Evolutionary conservation across 1,140 invertebrate species (phyloP).

Genomic region (Pollicipes pollicipes): DNA sequence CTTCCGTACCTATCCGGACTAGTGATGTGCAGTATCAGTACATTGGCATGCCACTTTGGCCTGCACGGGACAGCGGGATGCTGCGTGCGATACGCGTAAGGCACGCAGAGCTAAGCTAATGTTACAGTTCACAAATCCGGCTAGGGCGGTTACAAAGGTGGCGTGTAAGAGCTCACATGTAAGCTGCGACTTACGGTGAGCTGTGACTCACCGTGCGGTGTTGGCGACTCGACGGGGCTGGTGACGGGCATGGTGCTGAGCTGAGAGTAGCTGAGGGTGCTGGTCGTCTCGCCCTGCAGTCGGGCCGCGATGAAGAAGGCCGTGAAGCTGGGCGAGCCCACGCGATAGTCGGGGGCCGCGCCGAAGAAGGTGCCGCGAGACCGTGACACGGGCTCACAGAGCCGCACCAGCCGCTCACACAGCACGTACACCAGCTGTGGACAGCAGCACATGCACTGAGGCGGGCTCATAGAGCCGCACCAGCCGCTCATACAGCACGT

Average conservation of each 20-base stretch:
- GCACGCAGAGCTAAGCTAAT: no score
- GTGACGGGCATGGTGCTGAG: neutral
- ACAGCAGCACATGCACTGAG: no score
- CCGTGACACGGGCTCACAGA: conserved; percentile 28
- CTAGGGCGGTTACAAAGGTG: no score
- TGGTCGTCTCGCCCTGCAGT: conserved; percentile 5
- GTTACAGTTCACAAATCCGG: no score
- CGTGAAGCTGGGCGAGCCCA: conserved; percentile 19
- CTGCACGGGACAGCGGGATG: no score
- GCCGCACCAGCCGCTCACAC: conserved; percentile 52
- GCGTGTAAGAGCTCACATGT: no score
- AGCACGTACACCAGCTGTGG: conserved; percentile 51
- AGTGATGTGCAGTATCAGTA: no score
- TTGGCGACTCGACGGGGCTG: neutral
- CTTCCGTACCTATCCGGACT: no score
- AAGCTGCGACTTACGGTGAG: no score
- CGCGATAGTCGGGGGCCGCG: conserved; percentile 8
- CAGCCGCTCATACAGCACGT: conserved; percentile 51
- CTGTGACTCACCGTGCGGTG: neutral
- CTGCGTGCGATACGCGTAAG: no score
- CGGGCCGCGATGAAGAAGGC: conserved; percentile 19
- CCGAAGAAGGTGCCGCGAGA: neutral
- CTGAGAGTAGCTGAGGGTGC: neutral
- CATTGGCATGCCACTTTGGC: no score
- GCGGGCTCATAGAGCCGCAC: conserved; percentile 9